Evolutionary conservation across 2,888 invertebrate species (phyloP), one percentile per base, ranked within the genome.

Genomic region (Zonitis immaculata): DNA sequence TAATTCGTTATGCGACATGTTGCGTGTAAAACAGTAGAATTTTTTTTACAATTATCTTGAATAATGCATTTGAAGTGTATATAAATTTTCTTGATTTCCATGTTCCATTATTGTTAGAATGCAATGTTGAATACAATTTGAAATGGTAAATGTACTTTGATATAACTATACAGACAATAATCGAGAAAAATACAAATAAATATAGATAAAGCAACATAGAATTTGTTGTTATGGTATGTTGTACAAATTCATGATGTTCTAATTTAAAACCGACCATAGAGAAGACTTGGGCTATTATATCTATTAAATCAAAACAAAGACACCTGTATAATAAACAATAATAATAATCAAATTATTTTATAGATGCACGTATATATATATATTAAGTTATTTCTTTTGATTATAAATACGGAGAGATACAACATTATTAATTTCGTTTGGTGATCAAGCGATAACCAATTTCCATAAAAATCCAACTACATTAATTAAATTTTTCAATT

Each of bases 1-100:
- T 18, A 39, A 39, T 39, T 39, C 39, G 39, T 39, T 39, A 39
- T 39, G 18, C 39, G 39, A 39, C 39, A 39, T 39, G 39, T 39
- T 32, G 14, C 1, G 16, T 32, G 32, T 32, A 16, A 32, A 32
- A 32, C 32, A 32, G 32, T 32, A 14, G 32, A 32, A 2, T 7
- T 32, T 14, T 12, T 35, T 35, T 3, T 7, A 6, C 8, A 6
- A 16, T 30, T n/a, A n/a, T 22, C 22, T 22, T 5, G 22, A 22
- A 22, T 22, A 26, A 26, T 1, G 6, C 26, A 5, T 1, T 7
- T 7, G 1, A 7, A 26, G 6, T 26, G 26, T 26, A 26, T 7
- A 8, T 26, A 26, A 7, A 16, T 35, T 16, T 14, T 8, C 35
- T 16, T 16, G 3, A 35, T 16, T 8, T 35, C 8, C 16, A 35